Percentiles rank a stretch among this genome's conserved stretches.
phyloP scores from a whole-genome alignment of 2,113 vertebrate species.

The Ramphastos sulfuratus region DNA sequence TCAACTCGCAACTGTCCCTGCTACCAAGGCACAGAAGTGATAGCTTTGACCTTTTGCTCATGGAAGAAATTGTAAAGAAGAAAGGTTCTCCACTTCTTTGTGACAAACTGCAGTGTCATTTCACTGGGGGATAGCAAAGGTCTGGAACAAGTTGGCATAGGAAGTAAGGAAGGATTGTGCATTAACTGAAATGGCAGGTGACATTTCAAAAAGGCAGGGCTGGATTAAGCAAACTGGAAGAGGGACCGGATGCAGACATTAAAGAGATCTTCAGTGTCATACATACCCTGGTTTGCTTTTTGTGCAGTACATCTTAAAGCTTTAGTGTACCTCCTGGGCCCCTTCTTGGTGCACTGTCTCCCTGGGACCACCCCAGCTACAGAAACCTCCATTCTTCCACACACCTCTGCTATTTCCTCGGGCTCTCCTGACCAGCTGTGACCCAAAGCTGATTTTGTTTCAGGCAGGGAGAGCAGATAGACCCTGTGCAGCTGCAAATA shows the following conservation, averaged over 20 bases:
- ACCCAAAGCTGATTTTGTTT: neutral
- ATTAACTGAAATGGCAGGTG: conserved; percentile 21
- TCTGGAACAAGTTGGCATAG: conserved; percentile 8
- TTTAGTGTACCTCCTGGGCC: neutral
- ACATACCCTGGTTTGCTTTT: neutral
- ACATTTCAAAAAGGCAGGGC: neutral
- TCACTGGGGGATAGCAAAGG: neutral
- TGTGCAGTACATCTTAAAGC: neutral
- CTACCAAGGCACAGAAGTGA: neutral
- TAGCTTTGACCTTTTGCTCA: conserved; percentile 50
- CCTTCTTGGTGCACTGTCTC: neutral
- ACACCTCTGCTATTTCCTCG: neutral
- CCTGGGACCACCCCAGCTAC: neutral
- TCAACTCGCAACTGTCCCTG: conserved; percentile 20
- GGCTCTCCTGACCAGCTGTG: neutral
- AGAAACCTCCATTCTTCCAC: neutral
- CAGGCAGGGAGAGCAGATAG: neutral
- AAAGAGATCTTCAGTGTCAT: neutral
- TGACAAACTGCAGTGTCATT: conserved; percentile 2
- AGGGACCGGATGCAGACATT: neutral
- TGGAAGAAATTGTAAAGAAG: conserved; percentile 57
- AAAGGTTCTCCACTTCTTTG: neutral
- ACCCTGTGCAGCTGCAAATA: neutral
- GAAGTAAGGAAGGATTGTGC: conserved; percentile 14
- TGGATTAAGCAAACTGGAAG: conserved; percentile 37